Conservation (phyloP, 2,888 invertebrate species). For the Siphonodentalium dalli region DNA sequence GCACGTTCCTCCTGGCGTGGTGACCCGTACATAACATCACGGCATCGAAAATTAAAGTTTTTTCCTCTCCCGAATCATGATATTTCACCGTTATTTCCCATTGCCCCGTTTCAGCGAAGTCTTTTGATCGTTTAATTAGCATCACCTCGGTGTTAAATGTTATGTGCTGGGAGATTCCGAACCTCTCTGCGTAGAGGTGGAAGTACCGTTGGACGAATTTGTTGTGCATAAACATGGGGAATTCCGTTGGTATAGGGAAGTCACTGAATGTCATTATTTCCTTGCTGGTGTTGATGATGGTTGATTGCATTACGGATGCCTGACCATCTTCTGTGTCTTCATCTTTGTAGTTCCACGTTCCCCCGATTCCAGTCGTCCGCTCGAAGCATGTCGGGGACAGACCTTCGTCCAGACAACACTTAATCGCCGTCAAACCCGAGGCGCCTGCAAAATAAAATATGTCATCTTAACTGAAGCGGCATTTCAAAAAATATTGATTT, state of each 20-base stretch:
- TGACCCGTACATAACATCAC: conserved; percentile 58
- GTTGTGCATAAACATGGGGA: conserved; percentile 63
- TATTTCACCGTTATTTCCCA: conserved; percentile 50
- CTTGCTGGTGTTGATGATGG: conserved; percentile 59
- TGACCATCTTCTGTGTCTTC: conserved; percentile 39
- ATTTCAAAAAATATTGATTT: too few relatives aligned
- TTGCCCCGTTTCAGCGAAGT: conserved; percentile 45
- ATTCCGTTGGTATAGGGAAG: conserved; percentile 61
- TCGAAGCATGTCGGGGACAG: conserved; percentile 56
- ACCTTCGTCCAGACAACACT: conserved; percentile 55
- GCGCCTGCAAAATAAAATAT: too few relatives aligned
- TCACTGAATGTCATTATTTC: conserved; percentile 64
- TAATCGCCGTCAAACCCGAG: conserved; percentile 53
- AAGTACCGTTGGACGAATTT: conserved; percentile 56
- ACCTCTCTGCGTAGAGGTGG: conserved; percentile 56
- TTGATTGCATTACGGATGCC: conserved; percentile 57
- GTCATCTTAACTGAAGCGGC: too few relatives aligned
- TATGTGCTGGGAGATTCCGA: conserved; percentile 51
- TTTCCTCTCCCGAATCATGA: conserved; percentile 33
- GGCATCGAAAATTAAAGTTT: conserved; percentile 40
- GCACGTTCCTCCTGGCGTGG: conserved; percentile 42
- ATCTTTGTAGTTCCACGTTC: conserved; percentile 56
- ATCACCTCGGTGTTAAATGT: conserved; percentile 50
- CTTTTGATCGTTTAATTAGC: conserved; percentile 26
- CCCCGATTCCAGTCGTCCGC: conserved; percentile 50